Conservation (phyloP, 2,888 invertebrate genomes). For the Archaeoteleia sp. region DNA sequence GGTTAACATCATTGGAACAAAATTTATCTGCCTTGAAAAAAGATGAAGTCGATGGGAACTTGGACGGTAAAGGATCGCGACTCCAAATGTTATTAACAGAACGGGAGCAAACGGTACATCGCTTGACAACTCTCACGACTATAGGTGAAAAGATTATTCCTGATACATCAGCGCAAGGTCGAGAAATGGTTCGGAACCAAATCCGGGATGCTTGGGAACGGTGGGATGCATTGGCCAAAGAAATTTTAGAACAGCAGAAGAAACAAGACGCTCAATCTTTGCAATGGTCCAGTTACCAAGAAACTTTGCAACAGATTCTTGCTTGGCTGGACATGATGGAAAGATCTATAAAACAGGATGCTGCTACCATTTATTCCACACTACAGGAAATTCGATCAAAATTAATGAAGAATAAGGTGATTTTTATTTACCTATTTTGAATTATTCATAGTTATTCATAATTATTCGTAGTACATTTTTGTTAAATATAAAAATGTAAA, state of each 20-base stretch:
- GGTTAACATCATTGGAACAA: conserved; percentile 86
- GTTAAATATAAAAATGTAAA: no score
- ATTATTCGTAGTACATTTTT: conserved; percentile 8
- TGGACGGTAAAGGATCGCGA: conserved; percentile 81
- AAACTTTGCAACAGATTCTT: conserved; percentile 86
- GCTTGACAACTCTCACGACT: conserved; percentile 83
- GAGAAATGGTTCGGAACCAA: conserved; percentile 92
- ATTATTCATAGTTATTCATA: background rate
- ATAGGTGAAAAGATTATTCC: conserved; percentile 93
- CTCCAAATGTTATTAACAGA: conserved; percentile 85
- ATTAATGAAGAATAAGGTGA: conserved; percentile 85
- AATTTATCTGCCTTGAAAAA: conserved; percentile 81
- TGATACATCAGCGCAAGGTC: conserved; percentile 92
- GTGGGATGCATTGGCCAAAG: conserved; percentile 92
- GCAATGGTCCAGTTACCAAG: conserved; percentile 90
- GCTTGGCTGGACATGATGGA: conserved; percentile 93
- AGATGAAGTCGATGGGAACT: conserved; percentile 78
- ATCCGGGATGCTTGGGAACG: conserved; percentile 86
- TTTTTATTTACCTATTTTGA: no score
- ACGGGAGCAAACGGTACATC: conserved; percentile 88
- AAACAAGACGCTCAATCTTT: conserved; percentile 88
- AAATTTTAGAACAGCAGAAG: conserved; percentile 89
- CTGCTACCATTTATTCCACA: conserved; percentile 83
- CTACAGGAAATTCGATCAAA: conserved; percentile 90
- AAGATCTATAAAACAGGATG: conserved; percentile 83